phyloP scores from a whole-genome alignment of 2,888 invertebrate species.

The Hypomecis atomaria region DNA sequence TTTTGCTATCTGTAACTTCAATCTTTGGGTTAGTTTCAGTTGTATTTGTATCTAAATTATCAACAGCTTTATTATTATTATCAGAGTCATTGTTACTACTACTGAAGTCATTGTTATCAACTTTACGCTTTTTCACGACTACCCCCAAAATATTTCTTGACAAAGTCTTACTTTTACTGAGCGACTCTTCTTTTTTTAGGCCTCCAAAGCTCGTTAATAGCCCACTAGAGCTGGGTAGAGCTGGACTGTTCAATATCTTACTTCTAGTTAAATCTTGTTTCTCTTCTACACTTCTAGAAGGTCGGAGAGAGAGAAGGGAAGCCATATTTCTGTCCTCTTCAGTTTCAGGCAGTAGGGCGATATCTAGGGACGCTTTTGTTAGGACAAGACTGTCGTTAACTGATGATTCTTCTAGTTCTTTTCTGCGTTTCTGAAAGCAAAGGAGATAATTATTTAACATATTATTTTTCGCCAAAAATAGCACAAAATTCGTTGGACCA shows the following conservation, averaged over 20 bases:
- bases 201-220: slow-evolving; percentile 81
- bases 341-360: slow-evolving; percentile 90
- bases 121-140: slow-evolving; percentile 61
- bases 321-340: slow-evolving; percentile 93
- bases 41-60: slow-evolving; percentile 25
- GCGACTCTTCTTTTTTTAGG: slow-evolving; percentile 81
- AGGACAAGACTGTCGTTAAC: slow-evolving; percentile 89
- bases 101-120: slow-evolving; percentile 11
- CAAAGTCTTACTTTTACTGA: slow-evolving; percentile 64
- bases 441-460: no score
- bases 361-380: slow-evolving; percentile 90
- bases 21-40: slow-evolving; percentile 38
- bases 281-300: slow-evolving; percentile 86
- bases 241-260: slow-evolving; percentile 83
- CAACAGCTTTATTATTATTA: neutral
- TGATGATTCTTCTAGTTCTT: slow-evolving; percentile 88
- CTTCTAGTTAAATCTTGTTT: slow-evolving; percentile 77
- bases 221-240: slow-evolving; percentile 82
- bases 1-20: slow-evolving; percentile 9
- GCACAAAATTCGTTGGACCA: no score
- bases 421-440: slow-evolving; percentile 85
- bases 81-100: neutral
- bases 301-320: slow-evolving; percentile 88
- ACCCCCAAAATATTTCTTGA: slow-evolving; percentile 74
- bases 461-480: no score